Percentiles rank a stretch among this genome's conserved stretches.
These are phyloP conservation scores for Ernsta delagoae DNA, from an alignment of 2,888 invertebrate genomes.

Conservation along the genomic window DNA sequence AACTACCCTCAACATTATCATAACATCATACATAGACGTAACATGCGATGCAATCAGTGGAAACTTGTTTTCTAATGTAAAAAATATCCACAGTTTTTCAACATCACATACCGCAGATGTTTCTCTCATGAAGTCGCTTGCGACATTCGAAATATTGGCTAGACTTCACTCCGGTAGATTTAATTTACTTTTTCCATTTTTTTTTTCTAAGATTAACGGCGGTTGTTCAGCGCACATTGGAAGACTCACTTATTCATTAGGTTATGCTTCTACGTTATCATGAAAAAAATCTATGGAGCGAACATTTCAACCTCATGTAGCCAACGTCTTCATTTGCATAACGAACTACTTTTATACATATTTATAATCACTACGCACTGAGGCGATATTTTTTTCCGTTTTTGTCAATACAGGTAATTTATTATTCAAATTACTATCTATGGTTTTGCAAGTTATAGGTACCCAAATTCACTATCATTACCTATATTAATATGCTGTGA, in stretches of 20 bases:
- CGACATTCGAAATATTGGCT: conserved; percentile 31
- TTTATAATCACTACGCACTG: conserved; percentile 3
- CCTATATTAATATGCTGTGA: too few relatives aligned
- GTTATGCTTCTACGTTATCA: conserved; percentile 24
- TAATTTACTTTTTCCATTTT: conserved; percentile 21
- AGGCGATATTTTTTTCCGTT: background rate
- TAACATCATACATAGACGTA: background rate
- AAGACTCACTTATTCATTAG: conserved; percentile 31
- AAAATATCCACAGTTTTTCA: conserved; percentile 5
- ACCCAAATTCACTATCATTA: too few relatives aligned
- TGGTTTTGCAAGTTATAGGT: background rate
- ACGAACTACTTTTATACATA: too few relatives aligned
- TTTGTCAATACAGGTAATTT: conserved; percentile 15
- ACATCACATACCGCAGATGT: conserved; percentile 21
- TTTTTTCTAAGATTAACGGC: conserved; percentile 19
- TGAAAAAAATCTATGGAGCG: conserved; percentile 13
- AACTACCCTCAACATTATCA: background rate
- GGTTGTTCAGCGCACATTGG: conserved; percentile 20
- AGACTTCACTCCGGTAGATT: conserved; percentile 12
- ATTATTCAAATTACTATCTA: background rate
- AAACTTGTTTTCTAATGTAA: conserved; percentile 27
- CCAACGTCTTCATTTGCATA: conserved; percentile 26
- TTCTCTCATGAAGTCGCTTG: conserved; percentile 5
- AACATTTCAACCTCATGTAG: conserved; percentile 10
- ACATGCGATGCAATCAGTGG: conserved; percentile 18